These are phyloP conservation scores for Saguinus imperator DNA, from an alignment of 2,113 vertebrate genomes.

Conservation along the genomic window DNA sequence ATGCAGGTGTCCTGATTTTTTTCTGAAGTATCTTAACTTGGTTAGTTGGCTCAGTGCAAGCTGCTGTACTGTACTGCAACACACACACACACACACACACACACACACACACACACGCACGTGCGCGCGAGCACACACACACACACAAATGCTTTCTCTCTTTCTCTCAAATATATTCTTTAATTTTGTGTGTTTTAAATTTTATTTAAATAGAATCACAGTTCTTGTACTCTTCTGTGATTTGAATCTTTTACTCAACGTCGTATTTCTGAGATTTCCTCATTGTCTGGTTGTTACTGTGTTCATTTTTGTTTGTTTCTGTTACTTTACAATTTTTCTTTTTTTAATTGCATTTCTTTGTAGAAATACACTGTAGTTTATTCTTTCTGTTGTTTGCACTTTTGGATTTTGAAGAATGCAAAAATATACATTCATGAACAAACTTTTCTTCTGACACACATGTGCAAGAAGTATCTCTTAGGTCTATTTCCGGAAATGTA, in stretches of 20 bases:
- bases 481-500: neutral
- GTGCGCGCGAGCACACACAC: no score
- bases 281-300: neutral
- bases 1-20: neutral
- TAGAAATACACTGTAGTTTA: neutral
- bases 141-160: no score
- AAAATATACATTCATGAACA: neutral
- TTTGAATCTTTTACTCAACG: neutral
- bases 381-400: neutral
- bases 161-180: neutral
- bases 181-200: neutral
- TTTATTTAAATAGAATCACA: neutral
- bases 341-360: neutral
- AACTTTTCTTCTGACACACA: neutral
- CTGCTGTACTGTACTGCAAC: no score
- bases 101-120: no score
- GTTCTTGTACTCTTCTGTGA: neutral
- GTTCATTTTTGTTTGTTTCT: neutral
- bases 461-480: neutral
- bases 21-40: neutral
- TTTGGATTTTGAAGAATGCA: neutral
- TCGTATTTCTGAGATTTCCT: neutral
- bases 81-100: no score
- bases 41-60: neutral
- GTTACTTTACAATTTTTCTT: neutral